Conservation (phyloP, 2,113 vertebrate genomes). For the rat (Rattus norvegicus) region GRCr8 NC_086023.1:143162001-143162500, state of each 20-base stretch:
- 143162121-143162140: background rate
- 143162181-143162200: background rate
- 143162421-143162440: background rate
- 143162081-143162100: too few species aligned
- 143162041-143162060: too few species aligned
- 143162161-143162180: background rate
- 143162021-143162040: background rate
- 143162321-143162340: background rate
- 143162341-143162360: background rate
- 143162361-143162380: background rate
- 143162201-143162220: background rate
- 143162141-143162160: background rate
- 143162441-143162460: background rate
- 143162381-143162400: background rate
- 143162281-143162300: background rate
- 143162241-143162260: too few species aligned
- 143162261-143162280: background rate
- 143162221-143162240: background rate
- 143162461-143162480: background rate
- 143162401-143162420: background rate
- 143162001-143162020: background rate
- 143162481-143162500: background rate
- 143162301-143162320: background rate
- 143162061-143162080: background rate
- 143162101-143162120: rapidly evolving